These are phyloP conservation scores for Hermaeophaga mercurialis DNA, from an alignment of 2,888 invertebrate genomes.

Conservation along the genomic window DNA sequence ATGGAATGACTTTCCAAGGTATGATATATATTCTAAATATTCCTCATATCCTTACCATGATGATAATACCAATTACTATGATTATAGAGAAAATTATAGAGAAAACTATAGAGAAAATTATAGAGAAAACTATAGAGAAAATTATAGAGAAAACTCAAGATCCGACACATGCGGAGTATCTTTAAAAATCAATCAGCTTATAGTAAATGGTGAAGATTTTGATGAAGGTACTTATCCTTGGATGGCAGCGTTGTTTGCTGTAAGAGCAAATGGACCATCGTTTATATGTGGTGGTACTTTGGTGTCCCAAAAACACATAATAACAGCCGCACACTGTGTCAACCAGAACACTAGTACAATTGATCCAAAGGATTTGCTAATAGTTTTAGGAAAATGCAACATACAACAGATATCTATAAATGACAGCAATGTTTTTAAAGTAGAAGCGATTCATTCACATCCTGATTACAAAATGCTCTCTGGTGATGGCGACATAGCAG, in stretches of 20 bases:
- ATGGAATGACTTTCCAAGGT: background rate
- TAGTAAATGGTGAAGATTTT: slow-evolving; percentile 48
- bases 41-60: background rate
- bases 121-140: background rate
- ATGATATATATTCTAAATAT: background rate
- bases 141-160: background rate
- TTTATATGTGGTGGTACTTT: slow-evolving; percentile 54
- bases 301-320: slow-evolving; percentile 50
- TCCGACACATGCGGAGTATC: slow-evolving; percentile 48
- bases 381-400: slow-evolving; percentile 46
- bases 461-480: slow-evolving; percentile 63
- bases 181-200: slow-evolving; percentile 45
- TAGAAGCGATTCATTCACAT: slow-evolving; percentile 59
- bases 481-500: slow-evolving; percentile 63
- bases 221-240: slow-evolving; percentile 53
- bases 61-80: background rate
- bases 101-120: background rate
- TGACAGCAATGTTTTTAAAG: slow-evolving; percentile 40
- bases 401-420: slow-evolving; percentile 41
- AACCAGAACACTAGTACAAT: slow-evolving; percentile 35
- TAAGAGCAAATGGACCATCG: slow-evolving; percentile 45
- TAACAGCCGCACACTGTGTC: slow-evolving; percentile 54
- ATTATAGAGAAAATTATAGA: background rate
- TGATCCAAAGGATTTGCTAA: slow-evolving; percentile 42
- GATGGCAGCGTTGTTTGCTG: slow-evolving; percentile 53